Evolutionary conservation across 1,140 invertebrate species (phyloP).

Genomic region (Sitophilus oryzae): DNA sequence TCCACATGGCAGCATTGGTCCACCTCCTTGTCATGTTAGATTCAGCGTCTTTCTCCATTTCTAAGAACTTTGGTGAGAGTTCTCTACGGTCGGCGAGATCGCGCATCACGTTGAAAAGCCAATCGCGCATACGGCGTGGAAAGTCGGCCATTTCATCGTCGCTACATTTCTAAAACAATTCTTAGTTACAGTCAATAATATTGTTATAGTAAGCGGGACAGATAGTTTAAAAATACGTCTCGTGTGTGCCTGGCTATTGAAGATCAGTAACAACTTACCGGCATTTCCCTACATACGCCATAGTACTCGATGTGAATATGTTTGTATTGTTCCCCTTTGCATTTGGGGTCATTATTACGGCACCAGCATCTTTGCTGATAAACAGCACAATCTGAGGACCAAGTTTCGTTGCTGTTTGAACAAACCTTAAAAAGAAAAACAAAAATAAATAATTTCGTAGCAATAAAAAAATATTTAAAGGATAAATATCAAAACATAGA

Average conservation of each 20-base stretch:
- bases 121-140: conserved; percentile 89
- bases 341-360: conserved; percentile 66
- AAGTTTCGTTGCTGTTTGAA: conserved; percentile 90
- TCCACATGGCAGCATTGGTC: conserved; percentile 92
- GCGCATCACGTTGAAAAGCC: conserved; percentile 94
- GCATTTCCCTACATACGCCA: conserved; percentile 72
- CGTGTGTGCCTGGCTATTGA: background rate
- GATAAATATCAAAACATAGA: too few species aligned
- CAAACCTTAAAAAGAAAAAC: conserved; percentile 74
- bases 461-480: background rate
- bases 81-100: conserved; percentile 87
- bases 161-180: conserved; percentile 55
- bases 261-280: conserved; percentile 49
- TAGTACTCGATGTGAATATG: conserved; percentile 94
- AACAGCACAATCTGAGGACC: conserved; percentile 85
- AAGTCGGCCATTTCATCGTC: conserved; percentile 84
- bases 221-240: background rate
- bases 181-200: background rate
- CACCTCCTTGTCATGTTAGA: conserved; percentile 74
- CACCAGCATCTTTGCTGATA: conserved; percentile 87
- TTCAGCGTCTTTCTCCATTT: conserved; percentile 85
- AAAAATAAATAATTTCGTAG: too few species aligned
- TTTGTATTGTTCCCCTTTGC: conserved; percentile 65
- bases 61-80: conserved; percentile 73
- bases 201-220: too few species aligned